A percentile compares a stretch with the other conserved stretches of the same genome.
These are phyloP conservation scores for Rhinella marina DNA, from an alignment of 2,797 vertebrate genomes.

Conservation along the genomic window DNA sequence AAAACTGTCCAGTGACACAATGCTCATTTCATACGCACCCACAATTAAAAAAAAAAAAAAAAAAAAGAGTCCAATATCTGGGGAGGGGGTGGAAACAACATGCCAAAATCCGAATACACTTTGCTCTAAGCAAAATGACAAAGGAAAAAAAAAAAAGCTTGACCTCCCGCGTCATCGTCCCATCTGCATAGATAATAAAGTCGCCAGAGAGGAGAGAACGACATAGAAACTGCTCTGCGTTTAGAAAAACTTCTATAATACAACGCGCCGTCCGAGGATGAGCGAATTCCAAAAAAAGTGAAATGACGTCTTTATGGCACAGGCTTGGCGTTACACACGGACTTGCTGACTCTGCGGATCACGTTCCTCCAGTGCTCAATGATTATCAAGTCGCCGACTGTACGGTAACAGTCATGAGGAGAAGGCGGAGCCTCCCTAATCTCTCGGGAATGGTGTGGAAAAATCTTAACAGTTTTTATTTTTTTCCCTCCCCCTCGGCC, in stretches of 20 bases:
- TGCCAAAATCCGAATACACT: not conserved
- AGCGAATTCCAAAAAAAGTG: slow-evolving; percentile 64
- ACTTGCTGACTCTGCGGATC: slow-evolving; percentile 62
- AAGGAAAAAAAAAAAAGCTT: not conserved
- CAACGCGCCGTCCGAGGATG: slow-evolving; percentile 66
- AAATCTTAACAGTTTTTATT: not conserved
- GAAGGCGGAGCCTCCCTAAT: slow-evolving; percentile 48
- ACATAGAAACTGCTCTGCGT: slow-evolving; percentile 67
- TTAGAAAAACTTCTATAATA: slow-evolving; percentile 61
- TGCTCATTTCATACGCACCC: not conserved
- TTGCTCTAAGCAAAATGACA: not conserved
- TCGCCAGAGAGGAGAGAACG: slow-evolving; percentile 49
- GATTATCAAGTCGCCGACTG: slow-evolving; percentile 75
- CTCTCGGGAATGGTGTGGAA: not conserved
- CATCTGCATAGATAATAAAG: slow-evolving; percentile 59
- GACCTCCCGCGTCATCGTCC: slow-evolving; percentile 53
- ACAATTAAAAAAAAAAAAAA: not conserved
- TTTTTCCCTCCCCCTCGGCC: not conserved
- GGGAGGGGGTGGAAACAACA: not conserved
- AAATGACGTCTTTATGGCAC: slow-evolving; percentile 70
- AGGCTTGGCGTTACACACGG: slow-evolving; percentile 57
- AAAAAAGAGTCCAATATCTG: not conserved
- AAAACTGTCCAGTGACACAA: slow-evolving; percentile 19
- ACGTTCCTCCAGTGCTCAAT: slow-evolving; percentile 66
- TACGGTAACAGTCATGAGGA: slow-evolving; percentile 71